Conservation (phyloP, 2,888 invertebrate genomes). For the Himalopsyche kuldschensis region DNA sequence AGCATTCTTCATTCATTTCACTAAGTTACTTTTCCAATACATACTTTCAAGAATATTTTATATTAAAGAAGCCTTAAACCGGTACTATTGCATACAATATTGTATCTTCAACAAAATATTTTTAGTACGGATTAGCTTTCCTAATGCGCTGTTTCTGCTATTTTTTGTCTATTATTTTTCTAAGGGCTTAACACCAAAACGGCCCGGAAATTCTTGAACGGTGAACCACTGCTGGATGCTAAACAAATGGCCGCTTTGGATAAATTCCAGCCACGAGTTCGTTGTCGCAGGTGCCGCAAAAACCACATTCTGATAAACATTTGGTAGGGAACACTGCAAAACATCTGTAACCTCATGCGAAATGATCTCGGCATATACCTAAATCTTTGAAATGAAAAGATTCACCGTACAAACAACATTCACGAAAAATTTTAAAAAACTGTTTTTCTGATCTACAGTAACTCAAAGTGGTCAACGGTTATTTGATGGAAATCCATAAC, state of each 20-base stretch:
- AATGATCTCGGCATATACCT: too few relatives aligned
- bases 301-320: not conserved
- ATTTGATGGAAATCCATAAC: too few relatives aligned
- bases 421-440: too few relatives aligned
- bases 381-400: too few relatives aligned
- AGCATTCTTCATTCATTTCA: too few relatives aligned
- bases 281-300: conserved; percentile 10
- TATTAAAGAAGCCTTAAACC: too few relatives aligned
- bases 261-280: conserved; percentile 12
- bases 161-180: not conserved
- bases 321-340: not conserved
- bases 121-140: not conserved
- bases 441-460: too few relatives aligned
- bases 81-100: too few relatives aligned
- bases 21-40: too few relatives aligned
- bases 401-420: too few relatives aligned
- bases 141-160: not conserved
- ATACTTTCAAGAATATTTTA: too few relatives aligned
- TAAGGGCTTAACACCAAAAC: conserved; percentile 3
- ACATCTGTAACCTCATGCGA: not conserved
- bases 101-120: not conserved
- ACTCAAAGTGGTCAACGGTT: too few relatives aligned
- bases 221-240: conserved; percentile 2
- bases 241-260: conserved; percentile 11
- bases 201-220: conserved; percentile 14